These are phyloP conservation scores for Eupithecia inturbata DNA, from an alignment of 2,888 invertebrate species.

Conservation along the genomic window DNA sequence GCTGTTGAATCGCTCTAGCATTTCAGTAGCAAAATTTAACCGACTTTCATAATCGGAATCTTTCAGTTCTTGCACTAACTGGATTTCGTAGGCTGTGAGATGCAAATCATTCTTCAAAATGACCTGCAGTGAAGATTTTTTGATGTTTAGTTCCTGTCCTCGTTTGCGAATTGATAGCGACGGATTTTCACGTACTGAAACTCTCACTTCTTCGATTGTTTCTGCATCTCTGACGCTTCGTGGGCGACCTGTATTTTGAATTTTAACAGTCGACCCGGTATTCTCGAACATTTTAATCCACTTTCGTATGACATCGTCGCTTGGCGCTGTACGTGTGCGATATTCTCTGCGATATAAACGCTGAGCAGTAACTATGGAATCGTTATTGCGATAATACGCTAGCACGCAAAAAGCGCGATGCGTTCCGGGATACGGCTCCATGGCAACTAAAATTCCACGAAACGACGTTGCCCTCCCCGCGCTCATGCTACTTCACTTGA, in stretches of 20 bases:
- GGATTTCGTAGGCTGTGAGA: too few species aligned
- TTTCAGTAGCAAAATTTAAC: too few species aligned
- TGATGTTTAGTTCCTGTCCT: too few species aligned
- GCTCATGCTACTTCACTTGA: conserved; percentile 12
- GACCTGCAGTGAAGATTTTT: too few species aligned
- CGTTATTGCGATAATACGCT: conserved; percentile 12
- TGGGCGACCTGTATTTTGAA: conserved; percentile 30
- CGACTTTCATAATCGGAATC: too few species aligned
- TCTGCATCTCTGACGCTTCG: conserved; percentile 33
- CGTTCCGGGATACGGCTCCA: conserved; percentile 20
- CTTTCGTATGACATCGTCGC: conserved; percentile 32
- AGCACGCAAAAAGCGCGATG: conserved; percentile 28
- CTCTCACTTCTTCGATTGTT: conserved; percentile 34
- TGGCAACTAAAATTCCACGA: conserved; percentile 3
- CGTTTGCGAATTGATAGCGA: too few species aligned
- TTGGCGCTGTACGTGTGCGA: conserved; percentile 24
- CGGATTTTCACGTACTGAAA: conserved; percentile 38
- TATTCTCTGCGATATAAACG: conserved; percentile 24
- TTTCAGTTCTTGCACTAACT: too few species aligned
- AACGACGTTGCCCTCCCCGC: conserved; percentile 15
- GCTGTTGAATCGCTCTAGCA: too few species aligned
- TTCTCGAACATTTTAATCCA: conserved; percentile 36
- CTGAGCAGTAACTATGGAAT: too few species aligned
- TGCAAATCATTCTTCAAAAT: too few species aligned
- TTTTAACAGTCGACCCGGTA: conserved; percentile 32